Evolutionary conservation across 2,797 vertebrate genomes (phyloP), one percentile per base, ranked within the genome.

Genomic region (Neostethus bicornis): DNA sequence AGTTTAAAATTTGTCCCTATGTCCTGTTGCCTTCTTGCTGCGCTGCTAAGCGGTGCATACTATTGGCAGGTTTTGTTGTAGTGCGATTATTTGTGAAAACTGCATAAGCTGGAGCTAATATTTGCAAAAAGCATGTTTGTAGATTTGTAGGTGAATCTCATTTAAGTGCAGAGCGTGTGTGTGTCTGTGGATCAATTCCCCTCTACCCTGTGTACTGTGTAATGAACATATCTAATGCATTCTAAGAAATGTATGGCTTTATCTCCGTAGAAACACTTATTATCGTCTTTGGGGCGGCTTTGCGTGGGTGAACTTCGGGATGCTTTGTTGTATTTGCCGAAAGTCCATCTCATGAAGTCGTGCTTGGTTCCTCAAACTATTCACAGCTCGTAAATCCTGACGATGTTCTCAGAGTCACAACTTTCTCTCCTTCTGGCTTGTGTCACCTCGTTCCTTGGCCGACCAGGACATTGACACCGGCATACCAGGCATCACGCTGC

Each of bases 191-290:
- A 75, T 76, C 41, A 38, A 61, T 74, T 70, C 80, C 61, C 65
- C 56, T 74, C 67, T 70, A 44, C 5, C 66, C 41, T 57, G 23
- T 73, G n/a, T n/a, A n/a, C 53, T 66, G 62, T 44, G 79, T 69
- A 53, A 76, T 87, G 75, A 81, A 66, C 81, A 70, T 85, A 75
- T 80, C 79, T 81, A 85, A 83, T 81, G 81, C 84, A 79, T 87
- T 85, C 87, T 90, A 90, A 86, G 93, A 94, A 95, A 96, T 93
- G 93, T 97, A 98, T 99, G 97, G 97, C 96, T 99, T 99, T 94
- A 93, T 94, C 96, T 98, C 95, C 96, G 92, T 94, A 83, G 75
- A 88, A 89, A 91, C 90, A 75, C 90, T 90, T 86, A 84, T 88
- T 79, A 85, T 83, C 53, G 79, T 92, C 90, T 91, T 91, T 92